Base-by-base conservation (phyloP, 2,888 invertebrate species). In the Drosophila koepferae region DNA sequence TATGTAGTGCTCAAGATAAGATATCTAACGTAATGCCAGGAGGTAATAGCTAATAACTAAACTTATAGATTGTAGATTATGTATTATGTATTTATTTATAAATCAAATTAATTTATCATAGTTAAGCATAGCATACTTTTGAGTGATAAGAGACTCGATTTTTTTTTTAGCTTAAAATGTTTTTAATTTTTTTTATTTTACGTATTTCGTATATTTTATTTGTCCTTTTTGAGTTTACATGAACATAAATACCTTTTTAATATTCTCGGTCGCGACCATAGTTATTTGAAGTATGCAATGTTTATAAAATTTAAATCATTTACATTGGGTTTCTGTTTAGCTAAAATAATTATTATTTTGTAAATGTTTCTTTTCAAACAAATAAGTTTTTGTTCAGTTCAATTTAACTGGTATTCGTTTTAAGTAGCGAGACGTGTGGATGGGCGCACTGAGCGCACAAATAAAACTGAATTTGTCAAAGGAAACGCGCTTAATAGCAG, bases 391-490 rank as follows among this genome's bases (percentile, higher is more conserved):
- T 23, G 28, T 62, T 6, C 49, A 49, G 31, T n/a, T 31, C 0
- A 31, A 49, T 31, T 18, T 66, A 23, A 34, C 12, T 58, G 36
- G 23, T 1, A 46, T n/a, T 4, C 55, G 51, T 38, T 61, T 74
- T 64, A 55, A 83, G 59, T 74, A 71, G 58, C 56, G 61, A 69
- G 74, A 82, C 83, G 80, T 85, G 85, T 70, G 75, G 65, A 73
- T 79, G 72, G 60, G 51, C 70, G 63, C 79, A 63, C 59, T 77
- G 86, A 91, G 82, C 82, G 86, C 71, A 80, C 80, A 77, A 79
- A 77, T 75, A 53, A 77, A 82, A 91, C 92, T 91, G 74, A 92
- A 83, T 71, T 81, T 90, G 81, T 86, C 84, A 66, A 90, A 89
- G 86, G 81, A 89, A 91, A 81, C 61, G 67, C 77, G 82, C 80